Evolutionary conservation across 2,888 invertebrate species (phyloP), one percentile per base, ranked within the genome.

Genomic region (Dascillus cervinus): DNA sequence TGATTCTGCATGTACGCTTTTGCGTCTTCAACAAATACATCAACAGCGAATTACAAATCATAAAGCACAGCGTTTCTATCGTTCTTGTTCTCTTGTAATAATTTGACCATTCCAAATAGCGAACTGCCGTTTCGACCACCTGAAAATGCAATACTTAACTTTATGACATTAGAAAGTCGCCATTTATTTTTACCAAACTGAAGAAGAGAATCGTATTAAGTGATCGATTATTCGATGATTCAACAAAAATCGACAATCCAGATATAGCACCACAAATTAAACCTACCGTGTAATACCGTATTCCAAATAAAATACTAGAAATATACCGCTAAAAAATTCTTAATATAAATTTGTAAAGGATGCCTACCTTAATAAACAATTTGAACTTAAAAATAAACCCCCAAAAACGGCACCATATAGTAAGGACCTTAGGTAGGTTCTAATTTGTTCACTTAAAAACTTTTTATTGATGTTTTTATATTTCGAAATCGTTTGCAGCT

Each of bases 401-500:
- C 66, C 71, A 11, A 72, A 68, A 2, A 66, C 62, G 4, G 69
- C 44, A 1, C 71, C 73, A 52, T 72, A 74, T 20, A 68, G 59
- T 2, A 69, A 66, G 17, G 71, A 70, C 42, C 67, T 68, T 13
- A 72, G 35, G 46, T 71, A 71, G 21, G 67, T 47, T 35, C 67
- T 66, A 29, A 70, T 60, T 34, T 71, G 67, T 40, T 69, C 62
- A 29, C 65, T 48, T 30, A 71, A 58, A 40, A 70, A 72, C 27
- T 67, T 56, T 46, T 66, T 69, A 12, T 61, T 57, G 13, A 72
- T 47, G 45, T 70, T 72, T 44, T 72, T 73, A 2, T 70, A 70
- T 54, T 64, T 65, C 63, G 72, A 64, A 26, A 72, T 50, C 44
- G 71, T 63, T 65, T 72, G 72, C 14, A 72, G 58, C 73, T 73